phyloP scores from a whole-genome alignment of 2,797 vertebrate genomes.

The Dryobates pubescens region DNA sequence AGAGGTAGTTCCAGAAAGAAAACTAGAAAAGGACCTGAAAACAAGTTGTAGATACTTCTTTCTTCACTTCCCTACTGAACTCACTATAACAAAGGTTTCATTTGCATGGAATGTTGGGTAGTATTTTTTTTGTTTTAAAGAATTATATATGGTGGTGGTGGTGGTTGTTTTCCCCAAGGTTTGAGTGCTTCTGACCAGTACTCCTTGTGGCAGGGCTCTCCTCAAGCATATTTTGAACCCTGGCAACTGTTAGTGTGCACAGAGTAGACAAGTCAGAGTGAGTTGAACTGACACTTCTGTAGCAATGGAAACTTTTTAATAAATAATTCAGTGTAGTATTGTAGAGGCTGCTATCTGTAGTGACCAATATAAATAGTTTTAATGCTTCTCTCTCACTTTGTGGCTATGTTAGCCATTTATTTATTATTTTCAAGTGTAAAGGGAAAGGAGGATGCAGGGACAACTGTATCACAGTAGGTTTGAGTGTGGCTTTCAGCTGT shows the following conservation, averaged over 20 bases:
- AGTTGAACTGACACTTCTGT: background rate
- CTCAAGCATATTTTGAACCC: background rate
- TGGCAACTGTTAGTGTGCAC: background rate
- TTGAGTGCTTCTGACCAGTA: background rate
- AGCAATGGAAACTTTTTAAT: slow-evolving; percentile 27
- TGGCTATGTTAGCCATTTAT: background rate
- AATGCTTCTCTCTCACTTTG: background rate
- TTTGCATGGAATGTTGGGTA: background rate
- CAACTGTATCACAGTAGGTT: background rate
- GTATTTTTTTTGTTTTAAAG: background rate
- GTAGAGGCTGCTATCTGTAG: background rate
- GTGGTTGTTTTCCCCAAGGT: background rate
- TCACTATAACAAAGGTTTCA: background rate
- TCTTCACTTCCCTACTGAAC: background rate
- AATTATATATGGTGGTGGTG: too few species aligned
- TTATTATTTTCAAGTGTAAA: background rate
- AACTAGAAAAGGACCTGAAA: background rate
- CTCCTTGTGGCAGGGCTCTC: background rate
- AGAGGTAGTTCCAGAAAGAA: background rate
- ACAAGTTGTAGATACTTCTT: background rate
- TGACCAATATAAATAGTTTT: background rate
- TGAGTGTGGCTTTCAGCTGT: background rate
- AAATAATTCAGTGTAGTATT: background rate
- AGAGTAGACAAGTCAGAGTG: background rate
- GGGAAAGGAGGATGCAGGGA: background rate